Evolutionary conservation across 37 sponge, comb jelly and placozoan genomes (phyloP).

Genomic region (Oopsacas minuta): DNA sequence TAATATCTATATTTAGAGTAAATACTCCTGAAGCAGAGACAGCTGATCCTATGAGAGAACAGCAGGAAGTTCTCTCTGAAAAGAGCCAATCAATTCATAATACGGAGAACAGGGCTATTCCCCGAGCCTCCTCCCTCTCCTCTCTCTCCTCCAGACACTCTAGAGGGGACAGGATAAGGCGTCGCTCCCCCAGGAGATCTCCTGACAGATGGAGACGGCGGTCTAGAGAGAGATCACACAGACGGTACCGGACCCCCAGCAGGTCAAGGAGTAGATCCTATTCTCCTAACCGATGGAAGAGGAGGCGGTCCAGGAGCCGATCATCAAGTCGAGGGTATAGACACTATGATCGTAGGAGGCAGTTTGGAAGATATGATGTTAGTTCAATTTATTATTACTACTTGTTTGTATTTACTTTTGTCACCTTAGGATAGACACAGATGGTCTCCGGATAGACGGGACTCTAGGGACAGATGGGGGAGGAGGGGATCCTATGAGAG

Average conservation of each 20-base stretch:
- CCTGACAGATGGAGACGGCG: not conserved
- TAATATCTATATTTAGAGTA: not conserved
- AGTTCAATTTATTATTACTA: too few relatives aligned
- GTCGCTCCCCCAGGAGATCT: not conserved
- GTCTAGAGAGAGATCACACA: not conserved
- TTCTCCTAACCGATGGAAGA: not conserved
- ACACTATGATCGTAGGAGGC: not conserved
- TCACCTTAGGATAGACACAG: not conserved
- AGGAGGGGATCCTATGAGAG: not conserved
- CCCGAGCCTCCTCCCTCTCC: not conserved
- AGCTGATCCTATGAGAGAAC: not conserved
- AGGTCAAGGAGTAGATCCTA: not conserved
- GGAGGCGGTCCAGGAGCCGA: constrained; percentile 8
- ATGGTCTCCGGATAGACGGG: not conserved
- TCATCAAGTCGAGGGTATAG: not conserved
- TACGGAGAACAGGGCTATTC: not conserved
- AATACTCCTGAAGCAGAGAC: too few relatives aligned
- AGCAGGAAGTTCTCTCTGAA: not conserved
- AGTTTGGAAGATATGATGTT: not conserved
- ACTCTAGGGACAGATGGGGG: not conserved
- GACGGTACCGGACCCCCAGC: constrained; percentile 2
- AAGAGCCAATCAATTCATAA: not conserved
- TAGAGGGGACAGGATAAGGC: too few relatives aligned
- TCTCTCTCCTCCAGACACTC: not conserved
- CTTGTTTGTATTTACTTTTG: too few relatives aligned